Conservation (phyloP, 2,797 vertebrate genomes). For the Mareca strepera region DNA sequence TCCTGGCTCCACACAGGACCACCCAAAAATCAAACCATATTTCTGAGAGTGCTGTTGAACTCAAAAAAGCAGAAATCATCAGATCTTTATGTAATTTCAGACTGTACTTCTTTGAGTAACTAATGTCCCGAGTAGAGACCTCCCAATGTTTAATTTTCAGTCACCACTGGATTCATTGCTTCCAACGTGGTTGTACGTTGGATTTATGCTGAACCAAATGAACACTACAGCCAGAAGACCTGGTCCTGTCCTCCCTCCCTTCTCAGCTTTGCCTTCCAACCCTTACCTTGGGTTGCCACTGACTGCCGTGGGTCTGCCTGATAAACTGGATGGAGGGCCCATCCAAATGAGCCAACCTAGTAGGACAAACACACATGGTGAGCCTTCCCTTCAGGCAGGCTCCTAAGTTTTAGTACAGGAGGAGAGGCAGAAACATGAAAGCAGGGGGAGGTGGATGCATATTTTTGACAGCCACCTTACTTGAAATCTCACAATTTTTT, state of each 20-base stretch:
- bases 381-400: not conserved
- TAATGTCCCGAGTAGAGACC: fast-evolving
- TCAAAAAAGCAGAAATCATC: not conserved
- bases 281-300: fast-evolving
- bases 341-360: not conserved
- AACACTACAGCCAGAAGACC: not conserved
- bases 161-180: not conserved
- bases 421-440: not conserved
- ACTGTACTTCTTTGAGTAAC: not conserved
- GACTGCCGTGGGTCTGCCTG: not conserved
- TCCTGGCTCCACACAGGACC: no score
- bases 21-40: no score
- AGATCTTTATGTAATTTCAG: not conserved
- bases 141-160: not conserved
- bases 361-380: not conserved
- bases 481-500: not conserved
- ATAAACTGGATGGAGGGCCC: not conserved
- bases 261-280: not conserved
- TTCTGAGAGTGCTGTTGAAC: no score
- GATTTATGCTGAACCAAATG: not conserved
- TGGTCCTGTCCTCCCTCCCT: not conserved
- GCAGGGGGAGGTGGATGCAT: not conserved
- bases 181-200: fast-evolving
- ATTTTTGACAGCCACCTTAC: not conserved
- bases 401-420: not conserved